phyloP scores from a whole-genome alignment of 2,113 vertebrate species.

The Laticauda colubrina region DNA sequence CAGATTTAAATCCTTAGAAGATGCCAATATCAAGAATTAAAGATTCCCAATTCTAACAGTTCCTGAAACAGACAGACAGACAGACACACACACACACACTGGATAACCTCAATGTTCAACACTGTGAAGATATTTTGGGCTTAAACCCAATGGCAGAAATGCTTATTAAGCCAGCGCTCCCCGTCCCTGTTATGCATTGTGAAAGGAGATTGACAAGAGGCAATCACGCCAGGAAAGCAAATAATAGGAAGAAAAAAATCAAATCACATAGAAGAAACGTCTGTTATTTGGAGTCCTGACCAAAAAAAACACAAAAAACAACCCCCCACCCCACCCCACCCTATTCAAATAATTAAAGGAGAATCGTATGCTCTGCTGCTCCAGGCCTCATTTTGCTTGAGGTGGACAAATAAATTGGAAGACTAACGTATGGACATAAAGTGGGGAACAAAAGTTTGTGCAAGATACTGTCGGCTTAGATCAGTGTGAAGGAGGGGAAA shows the following conservation, averaged over 20 bases:
- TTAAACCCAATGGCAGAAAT: neutral
- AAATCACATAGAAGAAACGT: slow-evolving; percentile 9
- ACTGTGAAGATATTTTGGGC: neutral
- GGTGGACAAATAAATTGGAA: slow-evolving; percentile 58
- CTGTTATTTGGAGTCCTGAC: neutral
- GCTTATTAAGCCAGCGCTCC: neutral
- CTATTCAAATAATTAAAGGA: slow-evolving; percentile 48
- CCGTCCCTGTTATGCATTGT: neutral
- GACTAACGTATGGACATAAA: slow-evolving; percentile 62
- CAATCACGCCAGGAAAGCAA: neutral
- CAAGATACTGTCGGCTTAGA: slow-evolving; percentile 28
- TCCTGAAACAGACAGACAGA: neutral
- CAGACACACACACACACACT: no score
- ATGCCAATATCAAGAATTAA: neutral
- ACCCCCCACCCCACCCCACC: no score
- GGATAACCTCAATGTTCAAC: neutral
- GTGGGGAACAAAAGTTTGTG: slow-evolving; percentile 41
- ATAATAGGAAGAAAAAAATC: neutral
- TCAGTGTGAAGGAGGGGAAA: slow-evolving; percentile 44
- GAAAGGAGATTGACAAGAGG: neutral
- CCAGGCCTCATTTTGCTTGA: slow-evolving; percentile 35
- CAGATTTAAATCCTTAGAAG: neutral
- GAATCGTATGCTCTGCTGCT: slow-evolving; percentile 37
- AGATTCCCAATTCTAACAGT: neutral
- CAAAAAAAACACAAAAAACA: slow-evolving; percentile 22